A percentile compares a stretch with the other conserved stretches of the same genome.
phyloP scores from a whole-genome alignment of 2,113 vertebrate species.

The Pica pica region DNA sequence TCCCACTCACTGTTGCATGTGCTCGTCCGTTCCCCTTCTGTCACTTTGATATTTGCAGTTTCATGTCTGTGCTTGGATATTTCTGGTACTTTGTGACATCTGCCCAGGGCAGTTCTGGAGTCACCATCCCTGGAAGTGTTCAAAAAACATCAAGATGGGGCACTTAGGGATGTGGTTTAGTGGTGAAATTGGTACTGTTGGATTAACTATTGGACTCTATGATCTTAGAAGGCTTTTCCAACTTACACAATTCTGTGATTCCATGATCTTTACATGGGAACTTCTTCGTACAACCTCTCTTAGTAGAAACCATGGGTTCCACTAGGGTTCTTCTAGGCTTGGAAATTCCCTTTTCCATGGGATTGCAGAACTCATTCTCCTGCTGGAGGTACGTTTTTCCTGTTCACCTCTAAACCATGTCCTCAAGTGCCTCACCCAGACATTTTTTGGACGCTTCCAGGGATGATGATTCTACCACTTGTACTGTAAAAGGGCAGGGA shows the following conservation, averaged over 20 bases:
- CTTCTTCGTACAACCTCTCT: too few species aligned
- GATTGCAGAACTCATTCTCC: background rate
- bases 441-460: accelerated
- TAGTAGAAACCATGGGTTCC: background rate
- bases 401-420: accelerated
- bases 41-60: background rate
- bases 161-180: background rate
- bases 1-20: background rate
- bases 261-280: background rate
- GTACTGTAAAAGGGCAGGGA: background rate
- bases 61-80: background rate
- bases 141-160: background rate
- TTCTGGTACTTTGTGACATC: background rate
- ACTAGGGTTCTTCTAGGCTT: background rate
- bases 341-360: background rate
- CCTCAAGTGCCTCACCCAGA: background rate
- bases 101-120: background rate
- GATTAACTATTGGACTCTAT: background rate
- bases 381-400: background rate
- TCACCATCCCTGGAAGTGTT: background rate
- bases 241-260: background rate
- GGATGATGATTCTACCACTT: background rate
- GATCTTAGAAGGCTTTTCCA: background rate
- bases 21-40: accelerated
- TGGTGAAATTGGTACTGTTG: background rate